A percentile compares a stretch with the other conserved stretches of the same genome.
Evolutionary conservation across 2,113 vertebrate species (phyloP).

Genomic region (Periophthalmodon schlosseri): DNA sequence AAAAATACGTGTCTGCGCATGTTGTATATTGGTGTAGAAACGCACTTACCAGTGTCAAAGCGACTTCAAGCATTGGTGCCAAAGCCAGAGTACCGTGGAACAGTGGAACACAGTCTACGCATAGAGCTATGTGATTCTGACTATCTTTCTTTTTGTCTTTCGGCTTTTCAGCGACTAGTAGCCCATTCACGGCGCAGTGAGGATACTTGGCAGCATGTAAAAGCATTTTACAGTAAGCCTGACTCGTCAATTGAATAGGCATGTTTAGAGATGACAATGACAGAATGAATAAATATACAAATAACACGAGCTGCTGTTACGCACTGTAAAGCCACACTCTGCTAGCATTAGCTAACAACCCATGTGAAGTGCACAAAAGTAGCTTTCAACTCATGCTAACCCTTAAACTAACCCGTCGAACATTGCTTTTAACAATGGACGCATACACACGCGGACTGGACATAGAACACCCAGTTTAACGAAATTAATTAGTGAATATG

Average conservation of each 20-base stretch:
- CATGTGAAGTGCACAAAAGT: conserved; percentile 51
- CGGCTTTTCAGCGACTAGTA: conserved; percentile 88
- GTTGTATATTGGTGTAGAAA: not conserved
- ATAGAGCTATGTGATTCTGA: conserved; percentile 74
- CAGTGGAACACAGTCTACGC: conserved; percentile 93
- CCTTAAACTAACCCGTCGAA: not conserved
- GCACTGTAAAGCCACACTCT: conserved; percentile 7
- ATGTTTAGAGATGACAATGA: conserved; percentile 67
- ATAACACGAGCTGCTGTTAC: conserved; percentile 17
- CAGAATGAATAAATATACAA: not conserved
- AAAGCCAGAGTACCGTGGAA: conserved; percentile 93
- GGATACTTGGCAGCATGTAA: conserved; percentile 93
- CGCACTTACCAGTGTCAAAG: conserved; percentile 87
- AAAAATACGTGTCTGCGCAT: not conserved
- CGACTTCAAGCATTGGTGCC: conserved; percentile 94
- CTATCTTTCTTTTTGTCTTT: conserved; percentile 81
- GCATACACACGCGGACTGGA: not conserved
- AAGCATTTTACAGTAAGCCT: conserved; percentile 96
- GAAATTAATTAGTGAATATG: not conserved
- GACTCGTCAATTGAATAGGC: conserved; percentile 87
- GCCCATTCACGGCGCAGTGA: conserved; percentile 88
- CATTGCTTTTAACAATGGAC: not conserved
- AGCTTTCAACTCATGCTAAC: conserved; percentile 17
- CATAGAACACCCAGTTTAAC: not conserved
- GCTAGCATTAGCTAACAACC: conserved; percentile 54